Evolutionary conservation across 2,113 vertebrate species (phyloP).

Genomic region (Chlorocebus sabaeus): DNA sequence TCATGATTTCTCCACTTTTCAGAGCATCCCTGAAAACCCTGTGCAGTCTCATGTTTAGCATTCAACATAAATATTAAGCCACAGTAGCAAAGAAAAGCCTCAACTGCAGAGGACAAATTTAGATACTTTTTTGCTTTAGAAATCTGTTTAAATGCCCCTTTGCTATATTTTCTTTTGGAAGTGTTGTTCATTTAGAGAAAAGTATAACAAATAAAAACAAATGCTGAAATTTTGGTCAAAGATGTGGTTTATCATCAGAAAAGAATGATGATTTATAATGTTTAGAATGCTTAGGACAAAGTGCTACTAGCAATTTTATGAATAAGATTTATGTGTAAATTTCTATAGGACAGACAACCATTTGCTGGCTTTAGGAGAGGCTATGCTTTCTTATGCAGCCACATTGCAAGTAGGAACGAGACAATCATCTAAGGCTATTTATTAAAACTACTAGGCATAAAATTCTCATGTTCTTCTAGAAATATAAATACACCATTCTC

Average conservation of each 20-base stretch:
- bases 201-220: constrained; percentile 5
- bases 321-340: neutral
- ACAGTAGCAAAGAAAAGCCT: neutral
- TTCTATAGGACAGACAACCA: neutral
- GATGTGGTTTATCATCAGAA: neutral
- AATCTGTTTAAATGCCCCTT: constrained; percentile 32
- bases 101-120: neutral
- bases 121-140: neutral
- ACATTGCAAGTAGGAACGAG: neutral
- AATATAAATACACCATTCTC: neutral
- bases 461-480: constrained; percentile 2
- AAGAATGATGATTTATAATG: neutral
- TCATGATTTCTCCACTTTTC: neutral
- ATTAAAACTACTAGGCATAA: neutral
- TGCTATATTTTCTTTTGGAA: constrained; percentile 38
- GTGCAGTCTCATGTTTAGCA: neutral
- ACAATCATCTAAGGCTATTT: neutral
- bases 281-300: neutral
- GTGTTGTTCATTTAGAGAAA: constrained; percentile 11
- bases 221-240: neutral
- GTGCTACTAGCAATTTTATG: neutral
- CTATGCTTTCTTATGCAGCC: neutral
- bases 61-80: constrained; percentile 2
- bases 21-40: neutral
- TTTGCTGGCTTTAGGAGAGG: neutral